Evolutionary conservation across 1,140 invertebrate genomes (phyloP).

Genomic region (Drosophila jambulina): DNA sequence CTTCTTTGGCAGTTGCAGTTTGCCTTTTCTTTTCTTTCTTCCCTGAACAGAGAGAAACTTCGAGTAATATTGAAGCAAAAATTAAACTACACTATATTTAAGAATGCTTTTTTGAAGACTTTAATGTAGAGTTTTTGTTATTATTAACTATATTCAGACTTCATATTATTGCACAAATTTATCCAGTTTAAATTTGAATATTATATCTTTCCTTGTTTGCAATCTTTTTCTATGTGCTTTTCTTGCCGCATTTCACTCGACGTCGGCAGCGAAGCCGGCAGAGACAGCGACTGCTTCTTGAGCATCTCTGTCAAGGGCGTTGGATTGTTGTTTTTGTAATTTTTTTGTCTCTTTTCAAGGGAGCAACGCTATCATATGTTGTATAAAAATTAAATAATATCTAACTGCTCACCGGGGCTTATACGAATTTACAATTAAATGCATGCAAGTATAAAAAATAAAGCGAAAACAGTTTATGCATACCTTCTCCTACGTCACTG

Average conservation of each 20-base stretch:
- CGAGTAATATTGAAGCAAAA: background rate
- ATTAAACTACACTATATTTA: background rate
- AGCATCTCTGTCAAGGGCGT: constrained; percentile 77
- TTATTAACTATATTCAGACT: background rate
- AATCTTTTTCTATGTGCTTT: constrained; percentile 33
- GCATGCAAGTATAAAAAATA: constrained; percentile 3
- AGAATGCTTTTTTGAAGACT: background rate
- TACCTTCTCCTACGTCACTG: constrained; percentile 65
- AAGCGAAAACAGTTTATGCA: background rate
- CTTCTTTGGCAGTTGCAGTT: constrained; percentile 19
- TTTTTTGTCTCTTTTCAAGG: background rate
- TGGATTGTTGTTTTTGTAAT: constrained; percentile 31
- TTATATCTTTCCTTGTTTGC: background rate
- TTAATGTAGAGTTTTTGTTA: background rate
- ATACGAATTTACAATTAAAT: background rate
- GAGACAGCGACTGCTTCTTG: constrained; percentile 29
- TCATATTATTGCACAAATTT: background rate
- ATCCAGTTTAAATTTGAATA: background rate
- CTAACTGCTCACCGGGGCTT: background rate
- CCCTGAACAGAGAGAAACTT: constrained; percentile 16
- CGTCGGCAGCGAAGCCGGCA: constrained; percentile 33
- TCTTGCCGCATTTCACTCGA: constrained; percentile 60
- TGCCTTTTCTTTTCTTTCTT: constrained; percentile 45
- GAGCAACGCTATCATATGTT: background rate
- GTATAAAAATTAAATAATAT: constrained; percentile 6